Percentiles rank a stretch among this genome's conserved stretches.
Evolutionary conservation across 2,797 vertebrate species (phyloP).

Genomic region (Tragopan temminckii): DNA sequence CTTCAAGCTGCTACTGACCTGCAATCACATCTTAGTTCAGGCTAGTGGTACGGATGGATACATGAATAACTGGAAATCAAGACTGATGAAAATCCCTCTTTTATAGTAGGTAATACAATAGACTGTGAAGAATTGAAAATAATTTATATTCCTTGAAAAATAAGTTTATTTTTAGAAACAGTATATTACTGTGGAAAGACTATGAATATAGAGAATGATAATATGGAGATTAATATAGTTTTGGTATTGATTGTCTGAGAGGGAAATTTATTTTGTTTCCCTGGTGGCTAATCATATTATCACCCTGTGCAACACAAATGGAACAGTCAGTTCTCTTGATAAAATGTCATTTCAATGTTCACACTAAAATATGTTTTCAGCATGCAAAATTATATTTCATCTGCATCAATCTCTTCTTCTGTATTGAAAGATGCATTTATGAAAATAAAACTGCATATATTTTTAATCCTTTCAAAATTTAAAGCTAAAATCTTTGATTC

Average conservation of each 20-base stretch:
- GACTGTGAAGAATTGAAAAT: neutral
- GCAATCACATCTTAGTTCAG: neutral
- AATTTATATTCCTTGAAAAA: neutral
- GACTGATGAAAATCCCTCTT: neutral
- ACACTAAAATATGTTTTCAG: neutral
- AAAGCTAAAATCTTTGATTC: neutral
- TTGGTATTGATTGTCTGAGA: neutral
- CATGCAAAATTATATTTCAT: neutral
- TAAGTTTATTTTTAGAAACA: neutral
- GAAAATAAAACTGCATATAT: neutral
- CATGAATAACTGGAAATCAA: neutral
- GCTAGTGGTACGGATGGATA: neutral
- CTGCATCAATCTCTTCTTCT: neutral
- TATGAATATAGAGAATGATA: neutral
- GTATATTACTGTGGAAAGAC: neutral
- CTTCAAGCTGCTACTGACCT: neutral
- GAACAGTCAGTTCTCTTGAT: neutral
- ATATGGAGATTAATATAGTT: neutral
- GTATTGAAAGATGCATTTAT: neutral
- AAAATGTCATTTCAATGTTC: neutral
- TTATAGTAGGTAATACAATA: neutral
- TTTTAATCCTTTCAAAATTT: neutral
- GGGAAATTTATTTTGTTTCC: neutral
- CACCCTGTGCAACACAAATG: neutral
- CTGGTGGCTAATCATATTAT: neutral